Base-by-base conservation (phyloP, 1,140 invertebrate genomes). In the Musca vetustissima region DNA sequence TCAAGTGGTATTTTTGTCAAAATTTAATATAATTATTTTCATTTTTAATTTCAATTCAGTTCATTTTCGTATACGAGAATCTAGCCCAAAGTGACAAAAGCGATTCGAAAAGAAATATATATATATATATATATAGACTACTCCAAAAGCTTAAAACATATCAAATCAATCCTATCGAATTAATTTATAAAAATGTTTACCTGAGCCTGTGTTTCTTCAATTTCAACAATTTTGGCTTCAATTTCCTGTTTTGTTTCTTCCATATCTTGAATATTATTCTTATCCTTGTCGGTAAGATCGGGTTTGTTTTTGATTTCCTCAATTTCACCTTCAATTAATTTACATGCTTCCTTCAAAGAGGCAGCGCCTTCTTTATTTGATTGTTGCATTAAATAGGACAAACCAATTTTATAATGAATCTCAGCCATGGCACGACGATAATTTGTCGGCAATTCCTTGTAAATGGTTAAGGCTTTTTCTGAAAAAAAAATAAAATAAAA, bases 211-310 rank as follows among this genome's bases (percentile, higher is more conserved):
- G 75, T 81, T 53, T 83, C 80, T 69, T 81, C 81, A 50, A 82
- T 80, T 74, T 83, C 81, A 49, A 74, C 73, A n/a, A 83, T 82
- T 70, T 83, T 83, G 17, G 75, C 78, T 68, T 75, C 32, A 57
- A 83, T 82, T 65, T 82, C 80, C 52, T 82, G 77, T 28, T 74
- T 75, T 17, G 80, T 81, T 65, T 82, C 80, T 66, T 82, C 80
- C 72, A 82, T 66, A 21, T 83, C 81, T 36, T 81, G 67, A 73
- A 81, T 80, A 13, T 74, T 81, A 17, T 70, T 80, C 17, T 74
- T 76, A 7, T 81, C 74, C 0, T 77, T 76, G 17, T 82, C 80
- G 4, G 53, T 80, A 57, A 71, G 73, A 14, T 76, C 68, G 13
- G 73, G 71, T 59, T 79, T 79, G 17, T 24, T 71, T 64, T 82